Evolutionary conservation across 2,797 vertebrate species (phyloP).

Genomic region (Typhlichthys eigenmanni): DNA sequence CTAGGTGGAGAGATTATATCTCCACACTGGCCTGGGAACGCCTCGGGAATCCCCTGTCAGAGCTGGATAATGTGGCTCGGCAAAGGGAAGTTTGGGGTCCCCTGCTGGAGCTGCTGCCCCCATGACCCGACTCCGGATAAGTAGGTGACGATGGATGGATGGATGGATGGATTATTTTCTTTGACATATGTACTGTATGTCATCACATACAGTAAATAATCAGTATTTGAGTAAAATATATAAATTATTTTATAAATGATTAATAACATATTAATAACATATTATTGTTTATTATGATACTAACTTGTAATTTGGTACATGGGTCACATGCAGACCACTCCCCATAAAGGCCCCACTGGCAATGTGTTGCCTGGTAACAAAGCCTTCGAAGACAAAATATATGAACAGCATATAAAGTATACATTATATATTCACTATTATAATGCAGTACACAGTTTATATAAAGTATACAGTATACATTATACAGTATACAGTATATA

Average conservation of each 20-base stretch:
- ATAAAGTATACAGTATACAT: not conserved
- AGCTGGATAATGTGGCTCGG: no score
- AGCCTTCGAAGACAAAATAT: constrained; percentile 37
- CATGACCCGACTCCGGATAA: no score
- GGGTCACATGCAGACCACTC: constrained; percentile 89
- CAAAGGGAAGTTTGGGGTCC: no score
- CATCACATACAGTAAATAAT: not conserved
- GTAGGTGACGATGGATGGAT: no score
- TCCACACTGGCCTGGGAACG: no score
- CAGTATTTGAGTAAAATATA: not conserved
- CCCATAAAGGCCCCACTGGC: constrained; percentile 82
- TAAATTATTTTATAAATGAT: no score
- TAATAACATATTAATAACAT: no score
- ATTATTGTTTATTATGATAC: not conserved
- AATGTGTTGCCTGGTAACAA: constrained; percentile 69
- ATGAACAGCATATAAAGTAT: not conserved
- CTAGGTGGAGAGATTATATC: no score
- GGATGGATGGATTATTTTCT: no score
- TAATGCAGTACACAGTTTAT: not conserved
- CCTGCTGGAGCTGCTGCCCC: no score
- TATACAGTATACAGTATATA: not conserved
- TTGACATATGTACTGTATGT: not conserved
- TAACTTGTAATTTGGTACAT: constrained; percentile 87
- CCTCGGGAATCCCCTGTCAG: no score
- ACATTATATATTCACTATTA: no score